Conservation (phyloP, 2,888 invertebrate genomes). For the Calephelis perditalis region DNA sequence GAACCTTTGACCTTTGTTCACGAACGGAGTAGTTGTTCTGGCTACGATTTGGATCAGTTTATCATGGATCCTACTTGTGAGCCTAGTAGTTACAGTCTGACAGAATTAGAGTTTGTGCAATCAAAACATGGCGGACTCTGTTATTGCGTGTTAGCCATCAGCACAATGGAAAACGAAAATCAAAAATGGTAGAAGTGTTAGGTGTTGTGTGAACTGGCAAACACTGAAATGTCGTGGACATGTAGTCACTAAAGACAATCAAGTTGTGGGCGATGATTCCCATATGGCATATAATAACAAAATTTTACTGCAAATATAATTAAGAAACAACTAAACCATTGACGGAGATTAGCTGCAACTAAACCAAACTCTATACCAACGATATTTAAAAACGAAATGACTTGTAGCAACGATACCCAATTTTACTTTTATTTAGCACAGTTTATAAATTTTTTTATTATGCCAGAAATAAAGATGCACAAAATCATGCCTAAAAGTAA, state of each 20-base stretch:
- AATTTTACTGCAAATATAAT: not conserved
- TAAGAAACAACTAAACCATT: conserved; percentile 1
- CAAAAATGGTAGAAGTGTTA: conserved; percentile 1
- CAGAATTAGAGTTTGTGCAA: not conserved
- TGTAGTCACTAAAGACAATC: conserved; percentile 3
- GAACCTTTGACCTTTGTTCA: not conserved
- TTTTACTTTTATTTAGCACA: not conserved
- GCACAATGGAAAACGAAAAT: not conserved
- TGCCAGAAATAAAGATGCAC: not conserved
- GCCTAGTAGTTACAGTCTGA: not conserved
- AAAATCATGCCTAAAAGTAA: not conserved
- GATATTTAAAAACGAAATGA: not conserved
- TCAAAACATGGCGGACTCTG: not conserved
- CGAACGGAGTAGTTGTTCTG: not conserved
- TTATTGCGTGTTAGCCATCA: not conserved
- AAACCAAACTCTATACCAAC: not conserved
- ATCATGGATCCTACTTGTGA: conserved; percentile 6
- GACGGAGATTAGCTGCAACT: not conserved
- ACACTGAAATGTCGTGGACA: not conserved
- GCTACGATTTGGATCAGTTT: conserved; percentile 2
- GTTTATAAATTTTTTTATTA: not conserved
- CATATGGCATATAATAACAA: not conserved
- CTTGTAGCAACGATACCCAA: not conserved
- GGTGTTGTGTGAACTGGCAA: not conserved
- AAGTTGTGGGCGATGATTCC: not conserved